These are phyloP conservation scores for Xanthorhoe designata DNA, from an alignment of 2,888 invertebrate genomes.

Conservation along the genomic window DNA sequence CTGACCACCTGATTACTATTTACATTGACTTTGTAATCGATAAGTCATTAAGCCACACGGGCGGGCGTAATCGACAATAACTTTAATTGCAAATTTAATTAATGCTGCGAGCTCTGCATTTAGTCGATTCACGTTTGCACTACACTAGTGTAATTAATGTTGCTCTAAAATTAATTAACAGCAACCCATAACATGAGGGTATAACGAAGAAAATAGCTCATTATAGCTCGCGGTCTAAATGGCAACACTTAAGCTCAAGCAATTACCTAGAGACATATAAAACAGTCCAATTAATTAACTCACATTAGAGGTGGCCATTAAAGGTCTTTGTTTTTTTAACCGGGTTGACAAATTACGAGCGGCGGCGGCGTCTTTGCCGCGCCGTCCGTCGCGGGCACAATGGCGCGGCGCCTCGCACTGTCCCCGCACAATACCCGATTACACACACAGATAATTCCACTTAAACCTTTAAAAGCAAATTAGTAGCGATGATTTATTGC, in stretches of 20 bases:
- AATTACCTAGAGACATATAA: conserved; percentile 65
- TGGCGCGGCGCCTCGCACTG: conserved; percentile 65
- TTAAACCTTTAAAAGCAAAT: conserved; percentile 85
- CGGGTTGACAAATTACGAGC: conserved; percentile 75
- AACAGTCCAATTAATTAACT: conserved; percentile 76
- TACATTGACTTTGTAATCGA: conserved; percentile 41
- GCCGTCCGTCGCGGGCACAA: conserved; percentile 57
- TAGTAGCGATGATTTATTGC: conserved; percentile 83
- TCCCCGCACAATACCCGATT: conserved; percentile 77
- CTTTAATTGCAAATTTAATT: conserved; percentile 29
- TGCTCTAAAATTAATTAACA: conserved; percentile 40
- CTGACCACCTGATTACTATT: conserved; percentile 41
- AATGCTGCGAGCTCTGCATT: conserved; percentile 27
- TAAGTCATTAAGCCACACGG: conserved; percentile 37
- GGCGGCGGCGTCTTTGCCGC: conserved; percentile 69
- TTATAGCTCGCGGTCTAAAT: conserved; percentile 50
- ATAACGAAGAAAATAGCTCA: conserved; percentile 42
- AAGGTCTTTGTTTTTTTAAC: conserved; percentile 69
- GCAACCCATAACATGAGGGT: conserved; percentile 30
- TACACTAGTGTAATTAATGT: conserved; percentile 27
- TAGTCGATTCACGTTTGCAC: conserved; percentile 14
- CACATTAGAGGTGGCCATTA: conserved; percentile 68
- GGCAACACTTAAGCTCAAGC: conserved; percentile 56
- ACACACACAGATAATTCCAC: conserved; percentile 78
- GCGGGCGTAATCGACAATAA: conserved; percentile 37